phyloP scores from a whole-genome alignment of 1,140 invertebrate genomes.

The Condylostylus longicornis region DNA sequence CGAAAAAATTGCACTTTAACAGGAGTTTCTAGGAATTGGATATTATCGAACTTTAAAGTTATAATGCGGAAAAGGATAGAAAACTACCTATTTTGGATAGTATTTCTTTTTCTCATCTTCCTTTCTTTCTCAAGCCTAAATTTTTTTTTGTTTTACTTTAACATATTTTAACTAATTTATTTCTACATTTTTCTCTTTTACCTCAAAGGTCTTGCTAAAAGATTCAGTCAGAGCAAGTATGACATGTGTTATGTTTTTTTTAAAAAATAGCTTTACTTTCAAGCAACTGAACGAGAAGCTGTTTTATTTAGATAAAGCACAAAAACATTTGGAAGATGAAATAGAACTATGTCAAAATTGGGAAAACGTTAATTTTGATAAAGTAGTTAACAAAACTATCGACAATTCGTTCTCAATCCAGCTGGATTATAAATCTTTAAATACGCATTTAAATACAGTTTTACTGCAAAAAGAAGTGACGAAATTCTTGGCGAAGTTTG shows the following conservation, averaged over 20 bases:
- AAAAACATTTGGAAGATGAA: conserved; percentile 41
- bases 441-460: conserved; percentile 55
- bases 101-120: too few species aligned
- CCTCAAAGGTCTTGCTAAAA: too few species aligned
- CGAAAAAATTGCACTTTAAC: too few species aligned
- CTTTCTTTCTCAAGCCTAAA: too few species aligned
- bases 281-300: conserved; percentile 37
- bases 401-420: conserved; percentile 42
- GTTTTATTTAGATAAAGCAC: conserved; percentile 42
- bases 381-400: conserved; percentile 25
- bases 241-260: conserved; percentile 56
- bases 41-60: too few species aligned
- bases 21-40: too few species aligned
- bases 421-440: conserved; percentile 47
- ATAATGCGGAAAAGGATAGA: too few species aligned
- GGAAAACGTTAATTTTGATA: conserved; percentile 22
- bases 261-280: conserved; percentile 38
- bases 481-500: conserved; percentile 47
- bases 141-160: too few species aligned
- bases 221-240: conserved; percentile 56
- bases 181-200: too few species aligned
- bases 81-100: too few species aligned
- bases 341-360: conserved; percentile 25
- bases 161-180: too few species aligned
- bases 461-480: conserved; percentile 49